Conservation (phyloP, 2,797 vertebrate species). For the Tapera naevia region DNA sequence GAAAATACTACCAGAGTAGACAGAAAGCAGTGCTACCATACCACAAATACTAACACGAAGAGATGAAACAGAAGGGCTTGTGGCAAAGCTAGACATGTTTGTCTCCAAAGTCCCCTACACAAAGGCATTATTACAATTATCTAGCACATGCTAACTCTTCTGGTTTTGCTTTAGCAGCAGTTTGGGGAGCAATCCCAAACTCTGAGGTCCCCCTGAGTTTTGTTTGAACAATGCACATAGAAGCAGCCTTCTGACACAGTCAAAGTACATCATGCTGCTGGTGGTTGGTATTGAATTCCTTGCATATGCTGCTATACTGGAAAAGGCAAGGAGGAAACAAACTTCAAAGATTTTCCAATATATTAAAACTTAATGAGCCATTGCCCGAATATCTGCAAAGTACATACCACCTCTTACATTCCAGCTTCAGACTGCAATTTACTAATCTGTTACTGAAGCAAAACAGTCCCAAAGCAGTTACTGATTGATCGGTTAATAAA, state of each 20-base stretch:
- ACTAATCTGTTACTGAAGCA: slow-evolving; percentile 43
- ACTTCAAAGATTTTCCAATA: slow-evolving; percentile 37
- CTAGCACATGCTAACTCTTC: neutral
- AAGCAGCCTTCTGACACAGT: neutral
- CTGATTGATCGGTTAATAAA: slow-evolving; percentile 51
- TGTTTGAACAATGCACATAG: neutral
- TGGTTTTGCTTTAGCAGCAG: neutral
- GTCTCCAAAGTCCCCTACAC: neutral
- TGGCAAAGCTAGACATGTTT: neutral
- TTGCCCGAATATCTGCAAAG: slow-evolving; percentile 23
- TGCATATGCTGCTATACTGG: neutral
- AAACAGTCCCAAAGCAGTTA: slow-evolving; percentile 23
- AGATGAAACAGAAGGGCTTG: neutral
- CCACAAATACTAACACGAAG: neutral
- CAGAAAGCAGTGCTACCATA: neutral
- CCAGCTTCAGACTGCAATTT: slow-evolving; percentile 55
- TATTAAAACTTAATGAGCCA: slow-evolving; percentile 58
- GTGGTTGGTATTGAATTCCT: neutral
- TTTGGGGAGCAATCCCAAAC: neutral
- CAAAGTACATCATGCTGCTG: neutral
- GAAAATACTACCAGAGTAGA: neutral
- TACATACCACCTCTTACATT: slow-evolving; percentile 5
- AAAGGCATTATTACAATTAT: neutral
- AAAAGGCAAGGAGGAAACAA: slow-evolving; percentile 29
- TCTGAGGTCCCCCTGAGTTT: neutral